phyloP scores from a whole-genome alignment of 1,140 invertebrate species.

The Zaprionus lachaisei region DNA sequence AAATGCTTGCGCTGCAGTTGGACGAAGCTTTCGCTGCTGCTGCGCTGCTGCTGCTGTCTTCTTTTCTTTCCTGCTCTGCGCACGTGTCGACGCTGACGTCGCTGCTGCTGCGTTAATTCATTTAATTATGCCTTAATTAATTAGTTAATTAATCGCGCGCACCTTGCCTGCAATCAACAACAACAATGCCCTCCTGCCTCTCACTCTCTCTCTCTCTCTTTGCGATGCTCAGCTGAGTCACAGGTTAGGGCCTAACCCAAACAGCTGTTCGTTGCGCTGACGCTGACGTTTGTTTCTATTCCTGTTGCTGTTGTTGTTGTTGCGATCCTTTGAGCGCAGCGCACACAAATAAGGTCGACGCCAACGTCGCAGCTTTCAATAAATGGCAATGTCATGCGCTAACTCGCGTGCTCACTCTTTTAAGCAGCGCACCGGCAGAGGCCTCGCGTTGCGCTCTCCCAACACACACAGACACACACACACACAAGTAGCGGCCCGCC shows the following conservation, averaged over 20 bases:
- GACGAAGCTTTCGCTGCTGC: slow-evolving; percentile 21
- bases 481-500: neutral
- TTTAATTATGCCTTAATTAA: slow-evolving; percentile 55
- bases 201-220: slow-evolving; percentile 4
- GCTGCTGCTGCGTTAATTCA: slow-evolving; percentile 45
- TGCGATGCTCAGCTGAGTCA: slow-evolving; percentile 23
- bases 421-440: neutral
- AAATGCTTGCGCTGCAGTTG: slow-evolving; percentile 48
- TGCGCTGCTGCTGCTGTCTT: slow-evolving; percentile 29
- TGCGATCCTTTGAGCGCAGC: slow-evolving; percentile 47
- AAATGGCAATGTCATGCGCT: slow-evolving; percentile 81
- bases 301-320: slow-evolving; percentile 31
- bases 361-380: slow-evolving; percentile 62
- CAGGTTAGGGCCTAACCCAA: slow-evolving; percentile 62
- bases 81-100: slow-evolving; percentile 58
- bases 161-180: neutral
- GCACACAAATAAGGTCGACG: slow-evolving; percentile 30
- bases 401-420: slow-evolving; percentile 45
- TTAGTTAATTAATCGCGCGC: slow-evolving; percentile 9
- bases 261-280: slow-evolving; percentile 69
- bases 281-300: slow-evolving; percentile 17
- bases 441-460: neutral
- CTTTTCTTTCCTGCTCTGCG: slow-evolving; percentile 69
- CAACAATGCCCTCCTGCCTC: neutral
- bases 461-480: neutral